Evolutionary conservation across 2,888 invertebrate species (phyloP), one percentile per base, ranked within the genome.

Genomic region (Agrenia bidenticulata): DNA sequence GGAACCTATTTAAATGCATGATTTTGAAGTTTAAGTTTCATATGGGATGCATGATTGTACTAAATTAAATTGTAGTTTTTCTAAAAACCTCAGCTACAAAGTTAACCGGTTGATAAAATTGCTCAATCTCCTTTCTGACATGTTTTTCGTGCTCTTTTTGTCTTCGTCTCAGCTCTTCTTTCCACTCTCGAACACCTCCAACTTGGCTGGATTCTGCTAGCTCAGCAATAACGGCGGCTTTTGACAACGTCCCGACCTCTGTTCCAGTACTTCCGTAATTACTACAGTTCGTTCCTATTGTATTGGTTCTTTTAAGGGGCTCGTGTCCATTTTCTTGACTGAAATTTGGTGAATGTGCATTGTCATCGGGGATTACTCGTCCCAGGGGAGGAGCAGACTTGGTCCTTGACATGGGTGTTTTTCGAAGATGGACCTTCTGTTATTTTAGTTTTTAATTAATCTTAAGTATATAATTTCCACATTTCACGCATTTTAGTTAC

Each of bases 171-270:
- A 76, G 67, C 81, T 94, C 93, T 73, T 93, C 91, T 80, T 94
- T 94, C 84, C 94, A 81, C 80, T 94, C 94, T 81, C 90, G 90
- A 61, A 95, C 93, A n/a, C 94, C 94, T 1, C 91, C 89, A 70
- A 94, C 92, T 79, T 94, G 93, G 80, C 89, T 93, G 51, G 93
- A 92, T 83, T 92, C 87, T 81, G 94, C 94, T 67, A 95, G 81
- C 79, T 95, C 95, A 54, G 93, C 94, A 71, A 95, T 94, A 55
- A 95, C 73, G 23, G 72, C 75, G 21, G 73, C 73, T 49, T 73
- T 73, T 9, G 70, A 55, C 5, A 69, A 55, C 5, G 65, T 66
- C 15, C 66, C 67, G 9, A 57, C 64, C n/a, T 39, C 57, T 4
- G 5, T 51, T 19, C 51, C 51, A 23, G 17, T 19, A 23, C 51